phyloP scores from a whole-genome alignment of 2,888 invertebrate species.

The Agelastica alni region DNA sequence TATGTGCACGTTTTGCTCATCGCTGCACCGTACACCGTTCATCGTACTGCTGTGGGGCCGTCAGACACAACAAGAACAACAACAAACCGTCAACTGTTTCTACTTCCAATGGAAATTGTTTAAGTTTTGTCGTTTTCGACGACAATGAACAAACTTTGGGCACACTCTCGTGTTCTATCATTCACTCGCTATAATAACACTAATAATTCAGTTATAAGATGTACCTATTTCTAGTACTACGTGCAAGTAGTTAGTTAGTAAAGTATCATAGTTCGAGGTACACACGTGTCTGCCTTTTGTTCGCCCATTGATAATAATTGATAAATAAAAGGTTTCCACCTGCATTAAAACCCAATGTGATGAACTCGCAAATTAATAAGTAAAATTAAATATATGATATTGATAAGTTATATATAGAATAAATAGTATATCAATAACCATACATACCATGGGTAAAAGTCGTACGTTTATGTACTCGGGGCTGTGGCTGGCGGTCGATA shows the following conservation, averaged over 20 bases:
- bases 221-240: constrained; percentile 41
- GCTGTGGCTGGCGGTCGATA: constrained; percentile 30
- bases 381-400: constrained; percentile 47
- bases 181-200: constrained; percentile 41
- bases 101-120: constrained; percentile 32
- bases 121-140: constrained; percentile 28
- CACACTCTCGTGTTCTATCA: constrained; percentile 35
- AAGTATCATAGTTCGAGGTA: constrained; percentile 52
- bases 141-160: constrained; percentile 34
- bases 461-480: constrained; percentile 49
- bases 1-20: constrained; percentile 49
- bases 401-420: constrained; percentile 56
- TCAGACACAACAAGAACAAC: constrained; percentile 30
- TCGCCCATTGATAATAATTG: constrained; percentile 54
- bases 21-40: constrained; percentile 35
- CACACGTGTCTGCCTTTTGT: constrained; percentile 58
- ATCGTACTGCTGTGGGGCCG: constrained; percentile 35
- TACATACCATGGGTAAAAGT: constrained; percentile 51
- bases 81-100: constrained; percentile 27
- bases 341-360: constrained; percentile 57
- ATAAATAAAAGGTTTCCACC: constrained; percentile 56
- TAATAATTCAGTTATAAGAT: constrained; percentile 33
- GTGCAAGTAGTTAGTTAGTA: constrained; percentile 46
- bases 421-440: constrained; percentile 54
- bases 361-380: constrained; percentile 57